Base-by-base conservation (phyloP, 2,113 vertebrate species). In the Triplophysa siluroides region DNA sequence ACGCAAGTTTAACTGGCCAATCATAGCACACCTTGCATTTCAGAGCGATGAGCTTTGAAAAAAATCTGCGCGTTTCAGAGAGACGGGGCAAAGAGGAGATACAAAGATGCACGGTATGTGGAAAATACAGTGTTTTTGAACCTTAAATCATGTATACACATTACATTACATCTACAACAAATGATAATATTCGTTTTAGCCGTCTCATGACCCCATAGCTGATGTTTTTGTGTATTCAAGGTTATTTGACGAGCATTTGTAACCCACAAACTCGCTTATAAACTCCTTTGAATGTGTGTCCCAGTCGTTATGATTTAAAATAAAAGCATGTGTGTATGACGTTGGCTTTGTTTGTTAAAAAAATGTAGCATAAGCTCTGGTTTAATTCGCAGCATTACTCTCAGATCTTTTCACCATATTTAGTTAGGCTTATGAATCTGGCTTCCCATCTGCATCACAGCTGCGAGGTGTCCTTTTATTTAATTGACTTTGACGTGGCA, bases 381-480 rank as follows among this genome's bases (percentile, higher is more conserved):
- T 43, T 76, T 64, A 23, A 33, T 61, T 52, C 9, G 11, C 43
- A 26, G 38, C 24, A 50, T 64, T 76, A 26, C 41, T 61, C 72
- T 62, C 3, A 14, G 61, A 41, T 76, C 24, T 65, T 52, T 16
- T 50, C 16, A 12, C 33, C 54, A 64, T 76, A 58, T 81, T 66
- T 47, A 4, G 19, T 29, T 19, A 65, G 65, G 70, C 38, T 23
- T 71, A 65, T 50, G 50, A 72, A 71, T 78, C 23, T 68, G 54
- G 24, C 26, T 38, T 3, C 67, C 68, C 81, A 82, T 78, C 81
- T 82, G 81, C 16, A 38, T 61, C 58, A 26, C 81, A 82, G 81
- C 75, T 78, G 81, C 13, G 45, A 50, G 23, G 43, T 50, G 41
- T 64, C 61, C 45, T 65, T 16, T 50, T 65, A 76, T 76, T 76